Base-by-base conservation (phyloP, 2,888 invertebrate species). In the Mycalesis mineus region DNA sequence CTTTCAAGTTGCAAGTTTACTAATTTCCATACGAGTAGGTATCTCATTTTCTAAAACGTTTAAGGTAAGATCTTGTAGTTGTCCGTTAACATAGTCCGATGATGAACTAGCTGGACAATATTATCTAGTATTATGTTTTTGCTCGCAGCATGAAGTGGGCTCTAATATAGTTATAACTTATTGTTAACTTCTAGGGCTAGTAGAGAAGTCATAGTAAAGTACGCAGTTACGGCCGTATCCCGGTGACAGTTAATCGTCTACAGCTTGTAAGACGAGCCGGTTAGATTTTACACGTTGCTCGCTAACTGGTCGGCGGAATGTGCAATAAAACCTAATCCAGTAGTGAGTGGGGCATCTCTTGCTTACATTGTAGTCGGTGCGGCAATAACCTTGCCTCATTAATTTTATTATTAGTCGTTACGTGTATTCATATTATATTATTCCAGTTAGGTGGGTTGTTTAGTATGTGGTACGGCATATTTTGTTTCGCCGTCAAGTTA, bases 311-410 rank as follows among this genome's bases (percentile, higher is more conserved):
- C 29, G 9, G 7, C 31, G 55, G 41, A 56, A 50, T 49, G 54
- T 39, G 55, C 55, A 50, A 37, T 50, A 51, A 51, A 51, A 51
- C 40, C 31, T 40, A 51, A 51, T 39, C 51, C 29, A 51, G 31
- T 51, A 40, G 40, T 14, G 28, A 40, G 40, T 14, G 28, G 4
- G 40, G 40, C 29, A 40, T 51, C 40, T 51, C 15, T 39, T 22
- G 28, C 40, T 29, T 41, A 51, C 51, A 41, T 29, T 51, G 51
- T 51, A 41, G n/a, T 31, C 50, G 28, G 7, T 11, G 40, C 28
- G 31, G 51, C 31, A 51, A 15, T 28, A 51, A 51, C 40, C 40
- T 40, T 41, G 47, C 51, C 51, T 51, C 51, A 51, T 51, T 51
- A 40, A 31, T 47, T 51, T 51, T 51, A 51, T 41, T 51, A 15